These are phyloP conservation scores for Tetramorium alpestre DNA, from an alignment of 1,140 invertebrate genomes.

Conservation along the genomic window DNA sequence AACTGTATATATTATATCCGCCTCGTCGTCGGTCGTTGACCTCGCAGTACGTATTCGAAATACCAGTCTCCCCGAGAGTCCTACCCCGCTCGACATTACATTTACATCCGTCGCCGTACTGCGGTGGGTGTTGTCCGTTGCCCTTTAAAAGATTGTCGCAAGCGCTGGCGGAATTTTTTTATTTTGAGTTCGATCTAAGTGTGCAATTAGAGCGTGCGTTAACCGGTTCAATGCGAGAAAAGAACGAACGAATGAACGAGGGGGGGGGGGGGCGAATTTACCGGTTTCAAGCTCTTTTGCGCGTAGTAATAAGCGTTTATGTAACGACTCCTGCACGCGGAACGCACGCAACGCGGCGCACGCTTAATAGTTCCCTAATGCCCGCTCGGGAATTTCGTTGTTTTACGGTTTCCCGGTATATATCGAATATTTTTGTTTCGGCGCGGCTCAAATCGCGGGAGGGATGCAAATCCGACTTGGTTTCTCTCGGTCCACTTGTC, in stretches of 20 bases:
- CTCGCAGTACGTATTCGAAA: background rate
- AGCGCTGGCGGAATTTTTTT: background rate
- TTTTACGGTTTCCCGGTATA: background rate
- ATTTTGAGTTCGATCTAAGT: background rate
- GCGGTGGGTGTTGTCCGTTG: background rate
- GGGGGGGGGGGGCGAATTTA: background rate
- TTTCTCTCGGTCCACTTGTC: slow-evolving; percentile 11
- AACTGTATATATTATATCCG: background rate
- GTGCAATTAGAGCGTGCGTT: slow-evolving; percentile 10
- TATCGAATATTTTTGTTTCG: background rate
- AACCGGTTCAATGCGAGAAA: slow-evolving; percentile 19
- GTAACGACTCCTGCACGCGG: slow-evolving; percentile 8
- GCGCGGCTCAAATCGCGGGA: background rate
- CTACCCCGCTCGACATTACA: background rate
- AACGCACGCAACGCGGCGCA: too few relatives aligned
- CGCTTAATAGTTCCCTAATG: background rate
- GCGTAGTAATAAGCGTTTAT: slow-evolving; percentile 9
- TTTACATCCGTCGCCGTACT: background rate
- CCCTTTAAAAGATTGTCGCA: background rate
- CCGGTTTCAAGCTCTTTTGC: background rate
- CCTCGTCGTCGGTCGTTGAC: background rate
- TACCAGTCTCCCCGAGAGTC: background rate
- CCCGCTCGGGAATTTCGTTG: background rate
- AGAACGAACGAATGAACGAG: background rate
- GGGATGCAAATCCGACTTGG: background rate